Base-by-base conservation (phyloP, 1,140 invertebrate species). In the Papilio dardanus region DNA sequence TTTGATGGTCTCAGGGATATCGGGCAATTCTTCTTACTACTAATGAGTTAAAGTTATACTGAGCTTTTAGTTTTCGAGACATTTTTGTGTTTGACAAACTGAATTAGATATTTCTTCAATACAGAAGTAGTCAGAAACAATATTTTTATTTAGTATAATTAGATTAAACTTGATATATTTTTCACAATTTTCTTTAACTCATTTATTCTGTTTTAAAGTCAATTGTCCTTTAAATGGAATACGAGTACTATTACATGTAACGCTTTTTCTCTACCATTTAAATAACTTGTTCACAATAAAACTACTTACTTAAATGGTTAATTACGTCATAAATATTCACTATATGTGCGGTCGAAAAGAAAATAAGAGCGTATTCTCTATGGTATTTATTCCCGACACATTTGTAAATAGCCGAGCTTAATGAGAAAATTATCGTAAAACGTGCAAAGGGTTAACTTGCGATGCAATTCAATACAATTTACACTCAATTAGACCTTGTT, bases 381-480 rank as follows among this genome's bases (percentile, higher is more conserved):
- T 42, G n/a, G 46, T 73, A 73, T 73, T 54, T 73, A 73, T 73
- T 54, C n/a, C 30, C 50, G 7, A 24, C 54, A 31, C 71, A 73
- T 58, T 73, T 33, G 71, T 33, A 58, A 58, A 73, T 73, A 73
- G 7, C 16, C 30, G 46, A 35, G 71, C 46, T 50, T 35, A 73
- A 73, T 73, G 71, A 50, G 46, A 73, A 58, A 73, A 73, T 73
- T 73, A 73, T 73, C 71, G 71, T 21, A 19, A 73, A 73, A 73
- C 71, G 33, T 73, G 28, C 30, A 16, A 73, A 73, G 50, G 46
- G 69, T 50, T 37, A 69, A 71, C 46, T 54, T 33, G 71, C 71
- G 67, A 58, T 31, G 69, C 40, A 28, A 21, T 50, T 21, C 24
- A 19, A 31, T 58, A 73, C 71, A 33, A 19, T 73, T 73, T 58